Conservation (phyloP, 1,140 invertebrate species). For the Laodelphax striatellus region DNA sequence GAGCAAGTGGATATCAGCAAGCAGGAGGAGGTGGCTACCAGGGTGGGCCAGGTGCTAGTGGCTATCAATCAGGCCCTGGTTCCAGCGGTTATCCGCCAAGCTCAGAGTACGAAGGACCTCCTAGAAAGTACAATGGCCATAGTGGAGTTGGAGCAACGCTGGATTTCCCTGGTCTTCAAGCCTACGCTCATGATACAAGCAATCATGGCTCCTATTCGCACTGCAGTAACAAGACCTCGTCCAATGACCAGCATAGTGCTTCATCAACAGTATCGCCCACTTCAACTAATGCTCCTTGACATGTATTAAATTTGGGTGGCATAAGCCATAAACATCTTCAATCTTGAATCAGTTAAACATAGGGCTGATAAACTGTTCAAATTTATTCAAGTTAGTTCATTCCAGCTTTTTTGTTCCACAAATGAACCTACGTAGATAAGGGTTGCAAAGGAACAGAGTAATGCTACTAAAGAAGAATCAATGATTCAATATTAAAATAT, state of each 20-base stretch:
- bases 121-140: neutral
- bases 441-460: too few relatives aligned
- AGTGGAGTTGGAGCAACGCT: neutral
- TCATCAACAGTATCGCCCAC: neutral
- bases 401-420: too few relatives aligned
- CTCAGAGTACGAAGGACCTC: neutral
- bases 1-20: neutral
- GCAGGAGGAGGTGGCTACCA: neutral
- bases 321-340: too few relatives aligned
- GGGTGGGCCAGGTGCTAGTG: neutral
- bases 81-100: neutral
- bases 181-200: neutral
- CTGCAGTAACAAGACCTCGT: neutral
- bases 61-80: neutral
- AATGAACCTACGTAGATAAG: too few relatives aligned
- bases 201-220: neutral
- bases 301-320: neutral
- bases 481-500: too few relatives aligned
- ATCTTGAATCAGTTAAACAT: too few relatives aligned
- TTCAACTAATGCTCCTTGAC: neutral
- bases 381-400: too few relatives aligned
- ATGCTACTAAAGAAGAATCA: too few relatives aligned
- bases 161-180: neutral
- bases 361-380: too few relatives aligned
- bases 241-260: neutral